Evolutionary conservation across 2,888 invertebrate species (phyloP), one percentile per base, ranked within the genome.

Genomic region (Gibbula magus): DNA sequence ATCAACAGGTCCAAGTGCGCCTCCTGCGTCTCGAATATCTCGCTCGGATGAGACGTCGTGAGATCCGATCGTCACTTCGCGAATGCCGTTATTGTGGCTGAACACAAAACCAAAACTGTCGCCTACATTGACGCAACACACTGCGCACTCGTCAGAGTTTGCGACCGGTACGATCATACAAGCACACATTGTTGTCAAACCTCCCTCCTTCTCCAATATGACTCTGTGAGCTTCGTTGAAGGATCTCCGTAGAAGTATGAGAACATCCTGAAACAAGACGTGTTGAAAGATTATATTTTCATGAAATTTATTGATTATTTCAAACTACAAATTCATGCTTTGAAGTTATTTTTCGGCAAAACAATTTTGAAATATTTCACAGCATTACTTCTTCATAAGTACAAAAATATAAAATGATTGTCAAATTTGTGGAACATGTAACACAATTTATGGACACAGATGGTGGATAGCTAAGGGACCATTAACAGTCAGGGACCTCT

Each of bases 31-130:
- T 32, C 97, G 94, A 95, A 97, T 97, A 90, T 97, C 97, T 25
- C 96, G 94, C 94, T 96, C 96, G 89, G 94, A 95, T 91, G 95
- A 94, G 77, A 97, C 95, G 91, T 97, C 96, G 90, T 97, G 97
- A 22, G 96, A 97, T 75, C 96, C 96, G 94, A 91, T 88, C 3
- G 92, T 96, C 84, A 97, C 94, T 93, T 97, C 97, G 75, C 97
- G 93, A 10, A 97, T 96, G n/a, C 97, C 97, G 91, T 94, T 92
- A 89, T 95, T 95, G 81, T 90, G 89, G 87, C 94, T 94, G 93
- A 96, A 97, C 80, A 97, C 96, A 91, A 97, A 97, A n/a, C 96
- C 97, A 85, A 97, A 94, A 70, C 96, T 96, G 92, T 97, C 97
- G 0, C 97, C 97, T 25, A 97, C 97, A 92, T 97, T 97, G 91